Evolutionary conservation across 2,113 vertebrate species (phyloP), one percentile per base, ranked within the genome.

Genomic region (Platysternon megacephalum): DNA sequence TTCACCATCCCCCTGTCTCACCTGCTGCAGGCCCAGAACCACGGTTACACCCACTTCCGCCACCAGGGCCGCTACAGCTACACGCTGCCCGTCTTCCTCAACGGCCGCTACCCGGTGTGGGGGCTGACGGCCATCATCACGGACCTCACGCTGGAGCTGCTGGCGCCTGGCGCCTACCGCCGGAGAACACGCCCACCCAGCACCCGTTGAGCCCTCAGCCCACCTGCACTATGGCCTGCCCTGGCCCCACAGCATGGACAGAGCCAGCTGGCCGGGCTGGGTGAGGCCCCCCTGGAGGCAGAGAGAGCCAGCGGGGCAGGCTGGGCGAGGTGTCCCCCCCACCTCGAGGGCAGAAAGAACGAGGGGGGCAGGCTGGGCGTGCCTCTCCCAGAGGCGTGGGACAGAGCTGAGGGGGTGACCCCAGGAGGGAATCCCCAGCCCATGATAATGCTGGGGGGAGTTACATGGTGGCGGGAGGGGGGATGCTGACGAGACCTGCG

Each of bases 31-130:
- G 98, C 97, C 1, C 94, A 97, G 87, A 99, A 99, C 96, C 98
- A 98, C 21, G 99, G 99, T 53, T 99, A 99, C 91, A 99, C 99
- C 8, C 97, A 99, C 94, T 99, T 99, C 96, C 98, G 99, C 85
- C 91, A 82, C 0, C 97, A 96, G 0, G 98, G 98, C 5, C 98
- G 95, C 88, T 99, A 98, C 1, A 32, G 97, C 32, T 99, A 99
- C 98, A 99, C 99, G 1, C 82, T 99, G 32, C 99, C 99, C 0
- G 98, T 99, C 95, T 99, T 99, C 97, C 97, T 98, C 16, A 98
- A 99, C 0, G 98, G 98, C 4, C 99, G 99, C 72, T 97, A 99
- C 96, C 97, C 97, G 3, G 98, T 99, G n/a, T 99, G 99, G 99
- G 99, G 99, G 14, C 97, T 99, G 56, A 99, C 99, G 0, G 99